Evolutionary conservation across 1,140 invertebrate genomes (phyloP), one percentile per base, ranked within the genome.

Genomic region (Dysdera silvatica): DNA sequence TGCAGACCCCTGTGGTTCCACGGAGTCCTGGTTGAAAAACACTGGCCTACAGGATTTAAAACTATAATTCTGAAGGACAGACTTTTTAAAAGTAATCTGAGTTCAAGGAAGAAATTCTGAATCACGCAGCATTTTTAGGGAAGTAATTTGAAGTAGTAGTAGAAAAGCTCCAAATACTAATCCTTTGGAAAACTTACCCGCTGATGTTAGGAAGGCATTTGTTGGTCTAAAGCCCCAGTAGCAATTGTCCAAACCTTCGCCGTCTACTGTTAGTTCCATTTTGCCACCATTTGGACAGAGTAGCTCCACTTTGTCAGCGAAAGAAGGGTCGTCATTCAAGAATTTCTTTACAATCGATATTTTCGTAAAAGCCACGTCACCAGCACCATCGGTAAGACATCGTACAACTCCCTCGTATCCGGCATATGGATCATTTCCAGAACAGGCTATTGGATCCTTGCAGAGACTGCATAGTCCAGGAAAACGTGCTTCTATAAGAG

Each of bases 301-400:
- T 69, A 91, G 61, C 63, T 82, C 79, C 70, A 82, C 72, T 78
- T 85, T 57, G 2, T 65, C 55, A 6, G 29, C 33, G 24, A 61
- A 57, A 82, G 78, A 78, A 78, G 66, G 51, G 49, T 68, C 45
- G 12, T 41, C 24, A 8, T 56, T 82, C 77, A 87, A 87, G 52
- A 71, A 73, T 70, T 85, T 55, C 61, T 82, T 80, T 1, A 91
- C 85, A 57, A 80, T 88, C 61, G 87, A 85, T 58, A 90, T 83
- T 74, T 89, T 88, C 2, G 88, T 86, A 76, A 89, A 93, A 3
- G 89, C 89, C 1, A 93, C 82, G 60, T 93, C 82, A 2, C 88
- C 90, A 2, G 82, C 82, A 40, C 87, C 85, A 59, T 87, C 82
- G 8, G 84, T 82, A 40, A 95, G 71, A 75, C 91, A 95, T 16